phyloP scores from a whole-genome alignment of 2,888 invertebrate genomes.

The Endotricha flammealis region DNA sequence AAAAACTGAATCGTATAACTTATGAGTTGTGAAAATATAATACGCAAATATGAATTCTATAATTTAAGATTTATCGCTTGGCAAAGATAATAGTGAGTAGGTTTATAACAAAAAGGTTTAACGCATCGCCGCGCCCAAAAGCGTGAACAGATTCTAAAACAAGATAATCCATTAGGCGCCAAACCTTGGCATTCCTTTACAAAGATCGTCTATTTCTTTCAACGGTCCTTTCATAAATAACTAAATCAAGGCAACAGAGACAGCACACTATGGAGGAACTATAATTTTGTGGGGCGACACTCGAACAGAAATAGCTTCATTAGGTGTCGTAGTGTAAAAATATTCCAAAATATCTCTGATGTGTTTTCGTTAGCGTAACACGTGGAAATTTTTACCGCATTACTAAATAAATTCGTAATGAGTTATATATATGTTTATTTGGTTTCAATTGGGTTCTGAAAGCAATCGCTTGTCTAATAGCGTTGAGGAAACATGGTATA shows the following conservation, averaged over 20 bases:
- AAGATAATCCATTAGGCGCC: constrained; percentile 11
- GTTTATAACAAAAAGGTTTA: constrained; percentile 1
- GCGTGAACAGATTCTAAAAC: constrained; percentile 13
- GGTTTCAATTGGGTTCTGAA: no score
- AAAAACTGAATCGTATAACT: no score
- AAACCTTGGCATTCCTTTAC: constrained; percentile 20
- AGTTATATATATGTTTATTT: no score
- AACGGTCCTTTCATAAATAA: constrained; percentile 29
- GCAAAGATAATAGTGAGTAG: background rate
- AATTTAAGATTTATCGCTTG: constrained; percentile 2
- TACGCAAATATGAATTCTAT: background rate
- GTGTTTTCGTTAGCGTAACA: constrained; percentile 42
- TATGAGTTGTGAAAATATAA: background rate
- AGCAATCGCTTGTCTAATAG: no score
- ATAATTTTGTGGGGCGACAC: constrained; percentile 24
- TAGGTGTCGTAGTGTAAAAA: constrained; percentile 61
- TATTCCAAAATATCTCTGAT: constrained; percentile 54
- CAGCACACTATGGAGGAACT: constrained; percentile 32
- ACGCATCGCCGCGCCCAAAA: constrained; percentile 2
- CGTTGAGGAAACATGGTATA: no score
- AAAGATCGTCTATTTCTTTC: constrained; percentile 24
- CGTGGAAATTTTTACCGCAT: constrained; percentile 23
- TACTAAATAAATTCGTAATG: no score
- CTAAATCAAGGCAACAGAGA: constrained; percentile 31
- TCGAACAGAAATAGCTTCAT: constrained; percentile 58